A percentile compares a stretch with the other conserved stretches of the same genome.
Conservation (phyloP, 1,140 invertebrate species). For the Drosophila seguyi region DNA sequence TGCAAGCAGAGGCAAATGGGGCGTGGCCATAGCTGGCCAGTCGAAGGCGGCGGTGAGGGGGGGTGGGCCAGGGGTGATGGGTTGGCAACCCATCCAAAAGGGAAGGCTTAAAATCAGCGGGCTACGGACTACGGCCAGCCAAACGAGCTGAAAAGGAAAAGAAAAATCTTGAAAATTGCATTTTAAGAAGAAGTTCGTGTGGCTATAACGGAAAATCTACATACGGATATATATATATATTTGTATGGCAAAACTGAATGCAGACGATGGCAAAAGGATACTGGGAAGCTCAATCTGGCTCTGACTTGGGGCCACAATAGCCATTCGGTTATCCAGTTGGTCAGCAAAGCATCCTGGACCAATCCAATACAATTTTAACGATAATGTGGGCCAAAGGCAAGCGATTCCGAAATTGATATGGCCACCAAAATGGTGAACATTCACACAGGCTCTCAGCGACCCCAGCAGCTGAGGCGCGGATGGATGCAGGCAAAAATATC, state of each 20-base stretch:
- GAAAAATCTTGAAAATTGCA: conserved; percentile 81
- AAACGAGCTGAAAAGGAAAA: conserved; percentile 53
- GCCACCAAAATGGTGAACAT: conserved; percentile 49
- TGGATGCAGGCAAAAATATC: conserved; percentile 27
- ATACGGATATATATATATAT: conserved; percentile 1
- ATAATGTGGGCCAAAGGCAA: conserved; percentile 72
- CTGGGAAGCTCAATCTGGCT: conserved; percentile 52
- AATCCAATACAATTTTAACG: conserved; percentile 82
- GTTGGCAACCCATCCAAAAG: background rate
- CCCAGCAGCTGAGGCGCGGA: conserved; percentile 4
- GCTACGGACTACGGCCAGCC: conserved; percentile 31
- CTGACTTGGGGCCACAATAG: conserved; percentile 64
- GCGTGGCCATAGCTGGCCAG: conserved; percentile 40
- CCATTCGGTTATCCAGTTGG: conserved; percentile 51
- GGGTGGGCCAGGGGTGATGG: background rate
- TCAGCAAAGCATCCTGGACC: conserved; percentile 63
- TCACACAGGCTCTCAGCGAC: background rate
- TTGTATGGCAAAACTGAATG: conserved; percentile 10
- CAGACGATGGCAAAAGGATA: conserved; percentile 45
- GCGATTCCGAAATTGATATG: conserved; percentile 74
- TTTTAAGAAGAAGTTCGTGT: conserved; percentile 83
- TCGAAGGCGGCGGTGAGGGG: background rate
- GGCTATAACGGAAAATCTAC: conserved; percentile 78
- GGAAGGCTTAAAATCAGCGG: conserved; percentile 71
- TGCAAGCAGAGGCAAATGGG: conserved; percentile 63